Percentiles rank a stretch among this genome's conserved stretches.
These are phyloP conservation scores for Nysson spinosus DNA, from an alignment of 2,888 invertebrate species.

Conservation along the genomic window DNA sequence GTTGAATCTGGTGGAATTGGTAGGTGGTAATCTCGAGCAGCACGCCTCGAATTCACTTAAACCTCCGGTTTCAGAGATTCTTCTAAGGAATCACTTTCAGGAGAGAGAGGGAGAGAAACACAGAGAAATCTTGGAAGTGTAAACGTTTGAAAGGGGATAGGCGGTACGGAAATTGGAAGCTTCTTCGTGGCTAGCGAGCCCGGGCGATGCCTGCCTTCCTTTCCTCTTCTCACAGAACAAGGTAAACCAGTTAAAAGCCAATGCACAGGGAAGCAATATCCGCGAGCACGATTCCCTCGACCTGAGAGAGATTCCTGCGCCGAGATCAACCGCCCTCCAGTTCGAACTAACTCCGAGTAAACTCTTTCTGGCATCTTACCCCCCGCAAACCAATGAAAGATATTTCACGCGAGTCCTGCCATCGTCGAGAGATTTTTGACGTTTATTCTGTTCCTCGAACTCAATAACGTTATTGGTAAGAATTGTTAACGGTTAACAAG, in stretches of 20 bases:
- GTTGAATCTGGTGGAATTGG: slow-evolving; percentile 39
- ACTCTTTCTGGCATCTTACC: too few species aligned
- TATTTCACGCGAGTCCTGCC: too few species aligned
- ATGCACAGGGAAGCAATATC: slow-evolving; percentile 62
- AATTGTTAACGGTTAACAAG: too few species aligned
- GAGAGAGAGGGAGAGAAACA: too few species aligned
- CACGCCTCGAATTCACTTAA: slow-evolving; percentile 54
- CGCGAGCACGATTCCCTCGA: slow-evolving; percentile 41
- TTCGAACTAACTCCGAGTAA: neutral
- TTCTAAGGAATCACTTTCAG: slow-evolving; percentile 31
- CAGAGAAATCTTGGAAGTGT: slow-evolving; percentile 38
- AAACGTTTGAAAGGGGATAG: slow-evolving; percentile 60
- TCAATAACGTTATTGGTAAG: too few species aligned
- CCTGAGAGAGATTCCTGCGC: slow-evolving; percentile 26
- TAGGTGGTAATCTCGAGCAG: slow-evolving; percentile 47
- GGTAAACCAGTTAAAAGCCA: slow-evolving; percentile 63
- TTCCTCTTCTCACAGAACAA: slow-evolving; percentile 44
- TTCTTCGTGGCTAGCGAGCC: slow-evolving; percentile 37
- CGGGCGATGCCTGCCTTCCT: slow-evolving; percentile 22
- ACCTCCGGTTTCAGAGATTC: slow-evolving; percentile 46
- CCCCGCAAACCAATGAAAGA: too few species aligned
- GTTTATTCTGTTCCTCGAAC: too few species aligned
- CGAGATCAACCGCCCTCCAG: slow-evolving; percentile 29
- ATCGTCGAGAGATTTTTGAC: too few species aligned
- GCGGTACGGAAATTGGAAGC: slow-evolving; percentile 60